Conservation (phyloP, 2,797 vertebrate species). For the Acanthurus tractus region DNA sequence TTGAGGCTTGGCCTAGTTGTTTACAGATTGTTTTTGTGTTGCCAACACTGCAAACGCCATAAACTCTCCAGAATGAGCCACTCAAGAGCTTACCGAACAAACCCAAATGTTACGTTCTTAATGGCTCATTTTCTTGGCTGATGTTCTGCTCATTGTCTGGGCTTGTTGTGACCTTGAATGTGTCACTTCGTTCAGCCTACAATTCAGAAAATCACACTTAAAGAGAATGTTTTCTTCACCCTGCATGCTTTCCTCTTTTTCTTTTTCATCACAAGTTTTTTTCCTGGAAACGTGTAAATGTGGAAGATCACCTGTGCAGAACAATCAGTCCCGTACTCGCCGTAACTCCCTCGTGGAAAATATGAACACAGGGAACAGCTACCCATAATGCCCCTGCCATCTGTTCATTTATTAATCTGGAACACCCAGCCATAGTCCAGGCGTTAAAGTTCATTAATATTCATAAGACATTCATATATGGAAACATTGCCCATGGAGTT, state of each 20-base stretch:
- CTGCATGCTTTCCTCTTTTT: neutral
- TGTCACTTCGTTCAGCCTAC: neutral
- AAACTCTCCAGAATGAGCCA: conserved; percentile 4
- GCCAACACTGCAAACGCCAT: conserved; percentile 6
- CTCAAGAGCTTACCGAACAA: conserved; percentile 12
- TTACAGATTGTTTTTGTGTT: conserved; percentile 27
- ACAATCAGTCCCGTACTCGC: conserved; percentile 59
- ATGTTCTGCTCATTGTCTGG: neutral
- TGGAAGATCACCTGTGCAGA: conserved; percentile 69
- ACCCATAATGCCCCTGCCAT: conserved; percentile 78
- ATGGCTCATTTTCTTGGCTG: conserved; percentile 17
- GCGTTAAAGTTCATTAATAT: conserved; percentile 78
- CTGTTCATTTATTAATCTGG: conserved; percentile 81
- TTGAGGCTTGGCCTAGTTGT: conserved; percentile 39
- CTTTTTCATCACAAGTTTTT: neutral
- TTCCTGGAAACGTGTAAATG: conserved; percentile 39
- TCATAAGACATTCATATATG: conserved; percentile 76
- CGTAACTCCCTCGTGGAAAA: conserved; percentile 69
- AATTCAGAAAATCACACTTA: conserved; percentile 19
- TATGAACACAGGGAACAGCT: conserved; percentile 72
- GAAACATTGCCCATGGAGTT: conserved; percentile 71
- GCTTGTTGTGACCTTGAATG: conserved; percentile 19
- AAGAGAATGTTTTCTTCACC: neutral
- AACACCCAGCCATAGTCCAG: conserved; percentile 70
- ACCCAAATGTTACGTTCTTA: conserved; percentile 13